Conservation (phyloP, 2,797 vertebrate genomes). For the Aselliscus stoliczkanus region DNA sequence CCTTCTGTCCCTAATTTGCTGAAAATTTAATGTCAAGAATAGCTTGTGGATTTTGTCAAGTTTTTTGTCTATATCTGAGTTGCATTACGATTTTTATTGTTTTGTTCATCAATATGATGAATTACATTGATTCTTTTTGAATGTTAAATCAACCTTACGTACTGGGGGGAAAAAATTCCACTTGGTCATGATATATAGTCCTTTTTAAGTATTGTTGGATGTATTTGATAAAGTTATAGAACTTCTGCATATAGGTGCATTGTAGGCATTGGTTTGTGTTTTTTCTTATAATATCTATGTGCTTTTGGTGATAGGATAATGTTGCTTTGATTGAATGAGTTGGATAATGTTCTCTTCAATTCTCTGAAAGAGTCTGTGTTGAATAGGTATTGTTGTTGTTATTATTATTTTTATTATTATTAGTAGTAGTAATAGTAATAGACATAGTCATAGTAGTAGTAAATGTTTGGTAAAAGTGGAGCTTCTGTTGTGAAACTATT, state of each 20-base stretch:
- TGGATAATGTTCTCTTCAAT: neutral
- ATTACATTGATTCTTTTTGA: neutral
- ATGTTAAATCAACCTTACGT: neutral
- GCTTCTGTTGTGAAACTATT: neutral
- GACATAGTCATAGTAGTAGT: neutral
- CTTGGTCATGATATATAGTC: neutral
- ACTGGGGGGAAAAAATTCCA: neutral
- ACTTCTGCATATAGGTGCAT: neutral
- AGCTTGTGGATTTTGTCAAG: neutral
- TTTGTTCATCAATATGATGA: neutral
- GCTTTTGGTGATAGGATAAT: neutral
- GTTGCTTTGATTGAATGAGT: neutral
- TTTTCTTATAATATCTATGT: neutral
- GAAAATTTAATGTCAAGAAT: neutral
- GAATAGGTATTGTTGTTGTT: neutral
- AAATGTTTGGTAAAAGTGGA: neutral
- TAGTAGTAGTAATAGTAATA: neutral
- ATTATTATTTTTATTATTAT: neutral
- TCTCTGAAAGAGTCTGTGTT: neutral
- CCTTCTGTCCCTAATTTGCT: neutral
- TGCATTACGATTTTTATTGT: neutral
- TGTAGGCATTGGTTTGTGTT: neutral
- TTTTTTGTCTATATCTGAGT: neutral
- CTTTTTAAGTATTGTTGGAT: neutral
- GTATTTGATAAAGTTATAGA: neutral